Percentiles rank a stretch among this genome's conserved stretches.
Evolutionary conservation across 1,140 invertebrate genomes (phyloP).

Genomic region (Calycopis cecrops): DNA sequence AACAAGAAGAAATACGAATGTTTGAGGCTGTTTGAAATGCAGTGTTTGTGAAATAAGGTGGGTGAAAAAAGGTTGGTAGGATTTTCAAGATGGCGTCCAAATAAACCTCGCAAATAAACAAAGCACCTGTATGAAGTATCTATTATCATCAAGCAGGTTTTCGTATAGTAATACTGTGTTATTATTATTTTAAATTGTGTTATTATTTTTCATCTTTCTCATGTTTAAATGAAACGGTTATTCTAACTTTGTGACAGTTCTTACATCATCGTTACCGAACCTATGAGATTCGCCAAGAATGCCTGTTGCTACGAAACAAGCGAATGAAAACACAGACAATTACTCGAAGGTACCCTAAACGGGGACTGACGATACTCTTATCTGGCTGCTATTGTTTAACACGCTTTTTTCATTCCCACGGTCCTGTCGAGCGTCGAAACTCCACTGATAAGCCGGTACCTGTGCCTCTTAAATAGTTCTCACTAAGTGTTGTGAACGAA

Average conservation of each 20-base stretch:
- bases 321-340: slow-evolving; percentile 55
- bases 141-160: too few relatives aligned
- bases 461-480: slow-evolving; percentile 36
- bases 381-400: slow-evolving; percentile 70
- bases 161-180: too few relatives aligned
- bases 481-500: slow-evolving; percentile 21
- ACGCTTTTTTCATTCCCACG: slow-evolving; percentile 71
- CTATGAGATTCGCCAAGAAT: slow-evolving; percentile 20
- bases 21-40: neutral
- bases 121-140: slow-evolving; percentile 53
- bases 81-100: slow-evolving; percentile 39
- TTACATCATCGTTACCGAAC: too few relatives aligned
- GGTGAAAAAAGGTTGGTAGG: slow-evolving; percentile 23
- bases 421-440: slow-evolving; percentile 39
- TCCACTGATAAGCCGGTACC: slow-evolving; percentile 53
- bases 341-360: slow-evolving; percentile 61
- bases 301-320: slow-evolving; percentile 33
- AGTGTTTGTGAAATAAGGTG: neutral
- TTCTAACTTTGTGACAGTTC: too few relatives aligned
- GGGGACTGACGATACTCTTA: slow-evolving; percentile 59
- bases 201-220: neutral
- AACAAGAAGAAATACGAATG: neutral
- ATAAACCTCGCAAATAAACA: slow-evolving; percentile 22
- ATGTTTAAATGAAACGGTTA: too few relatives aligned
- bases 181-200: neutral